A percentile compares a stretch with the other conserved stretches of the same genome.
phyloP scores from a whole-genome alignment of 2,888 invertebrate genomes.

The Apamea monoglypha region DNA sequence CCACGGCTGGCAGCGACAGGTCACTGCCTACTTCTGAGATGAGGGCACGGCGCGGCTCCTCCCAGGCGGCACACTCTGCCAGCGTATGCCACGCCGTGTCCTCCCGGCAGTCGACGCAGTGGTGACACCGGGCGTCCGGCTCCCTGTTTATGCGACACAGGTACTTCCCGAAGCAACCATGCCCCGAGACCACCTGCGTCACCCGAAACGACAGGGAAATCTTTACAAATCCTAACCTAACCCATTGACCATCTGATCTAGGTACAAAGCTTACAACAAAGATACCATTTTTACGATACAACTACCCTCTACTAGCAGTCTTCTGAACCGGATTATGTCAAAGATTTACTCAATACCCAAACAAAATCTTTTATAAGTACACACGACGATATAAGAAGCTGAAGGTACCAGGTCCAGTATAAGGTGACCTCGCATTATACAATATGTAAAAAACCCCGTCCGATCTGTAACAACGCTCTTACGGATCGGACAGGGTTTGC shows the following conservation, averaged over 20 bases:
- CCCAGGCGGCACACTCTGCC: too few species aligned
- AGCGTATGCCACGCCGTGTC: too few species aligned
- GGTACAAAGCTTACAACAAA: not conserved
- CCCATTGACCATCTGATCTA: not conserved
- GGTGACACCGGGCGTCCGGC: too few species aligned
- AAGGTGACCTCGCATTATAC: not conserved
- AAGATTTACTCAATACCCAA: conserved; percentile 20
- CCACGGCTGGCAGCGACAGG: too few species aligned
- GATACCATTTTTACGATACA: conserved; percentile 3
- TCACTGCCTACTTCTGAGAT: too few species aligned
- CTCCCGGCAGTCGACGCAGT: too few species aligned
- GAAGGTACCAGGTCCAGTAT: not conserved
- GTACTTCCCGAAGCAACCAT: too few species aligned
- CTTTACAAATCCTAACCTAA: conserved; percentile 4
- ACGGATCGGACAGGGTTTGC: not conserved
- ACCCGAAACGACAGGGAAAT: too few species aligned
- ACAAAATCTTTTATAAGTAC: conserved; percentile 15
- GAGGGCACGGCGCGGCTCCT: too few species aligned
- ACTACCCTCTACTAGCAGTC: not conserved
- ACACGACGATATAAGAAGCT: not conserved
- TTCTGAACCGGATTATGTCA: conserved; percentile 28
- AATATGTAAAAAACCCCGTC: not conserved
- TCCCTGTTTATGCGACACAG: too few species aligned
- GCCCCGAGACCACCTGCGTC: too few species aligned
- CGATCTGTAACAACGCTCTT: not conserved